A percentile compares a stretch with the other conserved stretches of the same genome.
These are phyloP conservation scores for Vidua macroura DNA, from an alignment of 2,113 vertebrate species.

Conservation along the genomic window DNA sequence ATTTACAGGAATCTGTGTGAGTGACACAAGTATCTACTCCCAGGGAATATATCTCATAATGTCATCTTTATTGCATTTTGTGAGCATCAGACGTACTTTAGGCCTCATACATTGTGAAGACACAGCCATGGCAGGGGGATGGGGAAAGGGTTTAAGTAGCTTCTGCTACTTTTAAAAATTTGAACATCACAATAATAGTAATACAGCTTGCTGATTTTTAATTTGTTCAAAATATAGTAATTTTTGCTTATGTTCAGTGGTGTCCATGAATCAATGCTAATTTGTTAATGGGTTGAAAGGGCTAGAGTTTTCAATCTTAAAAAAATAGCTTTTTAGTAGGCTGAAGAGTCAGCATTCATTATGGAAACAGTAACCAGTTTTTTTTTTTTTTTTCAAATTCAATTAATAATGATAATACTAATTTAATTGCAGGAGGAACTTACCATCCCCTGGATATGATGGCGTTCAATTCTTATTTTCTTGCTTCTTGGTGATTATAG, in stretches of 20 bases:
- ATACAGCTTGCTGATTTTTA: not conserved
- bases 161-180: not conserved
- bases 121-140: accelerated
- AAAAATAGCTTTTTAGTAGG: not conserved
- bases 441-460: not conserved
- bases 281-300: not conserved
- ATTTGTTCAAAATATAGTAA: not conserved
- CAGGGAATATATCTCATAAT: not conserved
- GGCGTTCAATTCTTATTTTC: not conserved
- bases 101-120: not conserved
- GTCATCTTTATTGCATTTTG: not conserved
- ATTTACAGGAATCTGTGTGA: not conserved
- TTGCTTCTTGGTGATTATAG: not conserved
- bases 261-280: not conserved
- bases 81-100: not conserved
- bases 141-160: not conserved
- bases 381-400: not conserved
- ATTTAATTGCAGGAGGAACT: not conserved
- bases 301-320: not conserved
- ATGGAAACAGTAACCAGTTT: not conserved
- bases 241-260: not conserved
- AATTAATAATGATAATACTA: not conserved
- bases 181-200: not conserved
- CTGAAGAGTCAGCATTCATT: not conserved
- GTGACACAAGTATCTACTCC: not conserved